Evolutionary conservation across 1,140 invertebrate genomes (phyloP), one percentile per base, ranked within the genome.

Genomic region (Sminthurinus signatus): DNA sequence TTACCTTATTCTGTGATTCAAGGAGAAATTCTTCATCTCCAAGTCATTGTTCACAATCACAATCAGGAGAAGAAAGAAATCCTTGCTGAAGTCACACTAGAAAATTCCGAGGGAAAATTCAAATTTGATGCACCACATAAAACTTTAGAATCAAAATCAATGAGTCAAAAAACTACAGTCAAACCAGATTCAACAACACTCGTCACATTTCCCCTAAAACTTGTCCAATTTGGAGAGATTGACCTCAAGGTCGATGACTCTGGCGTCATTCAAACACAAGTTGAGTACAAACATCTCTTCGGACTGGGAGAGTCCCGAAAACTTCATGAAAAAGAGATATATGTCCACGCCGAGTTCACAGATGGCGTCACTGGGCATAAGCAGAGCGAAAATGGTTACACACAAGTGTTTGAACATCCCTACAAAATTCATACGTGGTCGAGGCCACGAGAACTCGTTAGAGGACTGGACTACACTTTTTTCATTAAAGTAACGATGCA

Each of bases 371-470:
- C n/a, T n/a, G 56, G 56, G 31, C 25, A 44, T 1, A 31, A 44
- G 2, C n/a, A 4, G 57, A 96, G 93, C 77, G 81, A 82, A 14
- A 83, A 88, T 0, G 76, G 83, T 0, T 81, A 83, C 65, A 80
- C 93, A 60, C 83, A 83, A 19, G 75, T 95, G 2, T 85, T 94
- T 73, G 82, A 85, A 61, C 84, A 89, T 68, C 86, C 87, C 28
- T 91, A 93, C 71, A 86, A 85, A 71, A 81, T 96, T 75, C 86
- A 90, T 67, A 80, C 90, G 50, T 82, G 89, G 43, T 85, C 89
- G 69, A 87, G 87, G 0, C 82, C 90, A 2, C 83, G 86, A 56
- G 86, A 85, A 68, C 96, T 90, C 75, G 93, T 93, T 74, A 89
- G 91, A 1, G 88, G 86, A 5, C 80, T 96, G 19, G 59, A 63